A percentile compares a stretch with the other conserved stretches of the same genome.
These are phyloP conservation scores for Anastatus disparis DNA, from an alignment of 1,140 invertebrate species.

Conservation along the genomic window DNA sequence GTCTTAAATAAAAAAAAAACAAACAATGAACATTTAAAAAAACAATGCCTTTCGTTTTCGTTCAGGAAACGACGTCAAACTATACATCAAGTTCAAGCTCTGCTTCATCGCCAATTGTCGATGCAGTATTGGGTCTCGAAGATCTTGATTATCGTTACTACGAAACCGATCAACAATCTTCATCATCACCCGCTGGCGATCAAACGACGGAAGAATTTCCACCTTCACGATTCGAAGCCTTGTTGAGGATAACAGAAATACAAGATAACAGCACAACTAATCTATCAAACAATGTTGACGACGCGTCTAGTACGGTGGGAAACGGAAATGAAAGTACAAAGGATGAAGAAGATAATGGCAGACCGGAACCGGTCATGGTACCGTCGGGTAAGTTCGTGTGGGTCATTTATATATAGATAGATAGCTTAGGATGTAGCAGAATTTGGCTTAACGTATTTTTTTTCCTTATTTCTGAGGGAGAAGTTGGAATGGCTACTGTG, in stretches of 20 bases:
- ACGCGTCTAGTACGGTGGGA: slow-evolving; percentile 37
- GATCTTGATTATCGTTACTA: slow-evolving; percentile 14
- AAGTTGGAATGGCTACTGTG: no score
- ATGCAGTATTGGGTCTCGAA: slow-evolving; percentile 16
- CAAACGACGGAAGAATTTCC: neutral
- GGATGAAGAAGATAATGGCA: slow-evolving; percentile 19
- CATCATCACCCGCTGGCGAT: slow-evolving; percentile 4
- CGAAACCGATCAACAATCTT: neutral
- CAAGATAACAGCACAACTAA: neutral
- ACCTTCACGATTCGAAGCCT: neutral
- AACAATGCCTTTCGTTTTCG: neutral
- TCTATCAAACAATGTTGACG: neutral
- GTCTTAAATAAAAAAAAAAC: no score
- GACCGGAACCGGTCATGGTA: slow-evolving; percentile 49
- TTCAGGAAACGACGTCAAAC: neutral
- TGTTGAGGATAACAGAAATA: slow-evolving; percentile 4
- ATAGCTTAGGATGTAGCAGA: no score
- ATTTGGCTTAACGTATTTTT: no score
- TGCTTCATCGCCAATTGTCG: neutral
- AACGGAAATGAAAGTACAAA: slow-evolving; percentile 1
- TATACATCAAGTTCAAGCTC: slow-evolving; percentile 22
- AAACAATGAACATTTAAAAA: neutral
- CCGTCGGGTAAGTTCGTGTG: slow-evolving; percentile 50
- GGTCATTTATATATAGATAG: no score
- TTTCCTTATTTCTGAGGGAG: no score